Base-by-base conservation (phyloP, 2,113 vertebrate species). In the Ellobius talpinus region DNA sequence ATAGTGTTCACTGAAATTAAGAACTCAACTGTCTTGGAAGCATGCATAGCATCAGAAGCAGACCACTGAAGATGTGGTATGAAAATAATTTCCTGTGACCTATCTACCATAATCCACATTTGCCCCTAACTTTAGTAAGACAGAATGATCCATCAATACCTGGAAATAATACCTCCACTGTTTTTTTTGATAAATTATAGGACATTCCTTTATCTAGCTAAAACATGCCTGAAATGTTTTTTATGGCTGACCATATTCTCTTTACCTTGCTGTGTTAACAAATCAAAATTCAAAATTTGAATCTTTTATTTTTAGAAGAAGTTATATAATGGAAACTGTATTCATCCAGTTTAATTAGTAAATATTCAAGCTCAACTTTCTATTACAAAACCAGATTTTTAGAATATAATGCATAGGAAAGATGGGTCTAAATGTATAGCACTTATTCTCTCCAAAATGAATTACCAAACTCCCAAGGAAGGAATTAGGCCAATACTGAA, bases 211-310 rank as follows among this genome's bases (percentile, higher is more conserved):
- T 89, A 87, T 33, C 26, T 19, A 82, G 47, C 6, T 84, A 93
- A 93, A 96, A 33, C 21, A 94, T 91, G 65, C 29, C 73, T 93
- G 89, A 55, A 74, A 68, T 90, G 42, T 81, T 63, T 95, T 87
- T 55, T 94, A 70, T 95, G 85, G 29, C n/a, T 96, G 90, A 66
- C 12, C 42, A 73, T 84, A 96, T 93, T 93, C 73, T 94, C 85
- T 87, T 93, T 95, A 94, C 55, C 89, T 84, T 76, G 73, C 8
- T 84, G 33, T 73, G 52, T 45, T 94, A 96, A 87, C 81, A 94
- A 31, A 95, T 93, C 87, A 97, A 96, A 95, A 94, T 88, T 89
- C 74, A 70, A 95, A 96, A 92, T 93, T 97, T 95, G 61, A 84
- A 85, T 89, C 73, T 95, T 39, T 94, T 29, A 77, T 81, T 95